Percentiles rank a stretch among this genome's conserved stretches.
Evolutionary conservation across 2,888 invertebrate genomes (phyloP).

Genomic region (Anodontia alba): DNA sequence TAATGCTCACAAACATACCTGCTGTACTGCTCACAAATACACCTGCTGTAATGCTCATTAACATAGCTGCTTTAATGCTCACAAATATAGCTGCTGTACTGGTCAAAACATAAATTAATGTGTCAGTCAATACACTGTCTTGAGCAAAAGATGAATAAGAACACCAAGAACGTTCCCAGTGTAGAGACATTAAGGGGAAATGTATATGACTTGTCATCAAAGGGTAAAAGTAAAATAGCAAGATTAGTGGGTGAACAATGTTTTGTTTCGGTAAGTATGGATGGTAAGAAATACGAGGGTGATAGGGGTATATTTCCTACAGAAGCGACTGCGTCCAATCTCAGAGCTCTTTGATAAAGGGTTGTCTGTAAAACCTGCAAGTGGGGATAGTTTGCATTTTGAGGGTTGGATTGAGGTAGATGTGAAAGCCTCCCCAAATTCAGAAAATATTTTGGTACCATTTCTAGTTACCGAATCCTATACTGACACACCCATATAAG

Average conservation of each 20-base stretch:
- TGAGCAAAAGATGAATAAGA: neutral
- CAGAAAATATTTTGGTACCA: neutral
- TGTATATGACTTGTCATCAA: constrained; percentile 31
- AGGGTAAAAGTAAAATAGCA: constrained; percentile 18
- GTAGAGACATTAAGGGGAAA: neutral
- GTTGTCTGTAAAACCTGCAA: constrained; percentile 22
- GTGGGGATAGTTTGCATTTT: constrained; percentile 22
- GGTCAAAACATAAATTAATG: neutral
- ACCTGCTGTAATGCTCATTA: too few relatives aligned
- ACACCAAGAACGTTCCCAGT: too few relatives aligned
- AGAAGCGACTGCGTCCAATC: neutral
- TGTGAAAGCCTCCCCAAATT: neutral
- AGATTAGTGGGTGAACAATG: constrained; percentile 27
- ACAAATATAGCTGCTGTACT: too few relatives aligned
- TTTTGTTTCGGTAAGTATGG: neutral
- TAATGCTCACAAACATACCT: too few relatives aligned
- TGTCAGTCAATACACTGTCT: neutral
- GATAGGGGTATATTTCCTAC: constrained; percentile 33
- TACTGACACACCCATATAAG: too few relatives aligned
- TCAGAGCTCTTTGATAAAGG: constrained; percentile 24
- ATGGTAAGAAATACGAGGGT: constrained; percentile 2
- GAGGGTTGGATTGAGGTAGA: constrained; percentile 13
- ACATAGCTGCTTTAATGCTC: too few relatives aligned
- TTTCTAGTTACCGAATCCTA: neutral
- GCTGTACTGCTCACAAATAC: too few relatives aligned